Conservation (phyloP, 1,140 invertebrate species). For the Drosophila nigrodunni region DNA sequence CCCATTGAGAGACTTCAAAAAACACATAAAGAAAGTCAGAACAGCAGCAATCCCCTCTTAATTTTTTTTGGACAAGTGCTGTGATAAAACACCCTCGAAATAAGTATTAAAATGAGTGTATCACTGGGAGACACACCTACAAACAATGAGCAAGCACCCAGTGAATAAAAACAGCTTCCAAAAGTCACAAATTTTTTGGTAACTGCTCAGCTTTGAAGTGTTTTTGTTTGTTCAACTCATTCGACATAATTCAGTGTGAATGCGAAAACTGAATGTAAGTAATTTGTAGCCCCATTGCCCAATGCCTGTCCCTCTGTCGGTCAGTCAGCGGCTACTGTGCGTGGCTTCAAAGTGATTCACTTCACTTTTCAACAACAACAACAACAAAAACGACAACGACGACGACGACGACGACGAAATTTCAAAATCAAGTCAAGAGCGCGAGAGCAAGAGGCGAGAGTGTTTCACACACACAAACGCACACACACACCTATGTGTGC, state of each 20-base stretch:
- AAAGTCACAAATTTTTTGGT: not conserved
- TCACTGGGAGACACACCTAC: constrained; percentile 42
- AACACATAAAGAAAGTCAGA: constrained; percentile 60
- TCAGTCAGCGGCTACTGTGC: constrained; percentile 59
- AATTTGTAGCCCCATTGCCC: constrained; percentile 71
- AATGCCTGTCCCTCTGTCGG: constrained; percentile 2
- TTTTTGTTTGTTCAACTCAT: constrained; percentile 75
- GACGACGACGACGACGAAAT: not conserved
- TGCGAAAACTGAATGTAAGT: constrained; percentile 28
- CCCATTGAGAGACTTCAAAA: not conserved
- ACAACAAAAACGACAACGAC: not conserved
- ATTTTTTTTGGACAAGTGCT: not conserved
- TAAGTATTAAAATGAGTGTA: constrained; percentile 16
- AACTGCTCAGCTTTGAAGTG: constrained; percentile 18
- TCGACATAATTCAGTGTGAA: constrained; percentile 65
- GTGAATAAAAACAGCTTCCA: not conserved
- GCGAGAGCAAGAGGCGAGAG: constrained; percentile 58
- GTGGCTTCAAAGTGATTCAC: constrained; percentile 70
- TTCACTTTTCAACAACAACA: constrained; percentile 62
- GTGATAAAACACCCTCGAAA: constrained; percentile 37
- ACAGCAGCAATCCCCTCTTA: constrained; percentile 35
- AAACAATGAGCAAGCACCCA: constrained; percentile 8
- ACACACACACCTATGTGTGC: not conserved
- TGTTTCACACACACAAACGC: constrained; percentile 52
- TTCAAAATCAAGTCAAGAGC: constrained; percentile 62